Evolutionary conservation across 2,797 vertebrate species (phyloP).

Genomic region (Glyptemys insculpta): DNA sequence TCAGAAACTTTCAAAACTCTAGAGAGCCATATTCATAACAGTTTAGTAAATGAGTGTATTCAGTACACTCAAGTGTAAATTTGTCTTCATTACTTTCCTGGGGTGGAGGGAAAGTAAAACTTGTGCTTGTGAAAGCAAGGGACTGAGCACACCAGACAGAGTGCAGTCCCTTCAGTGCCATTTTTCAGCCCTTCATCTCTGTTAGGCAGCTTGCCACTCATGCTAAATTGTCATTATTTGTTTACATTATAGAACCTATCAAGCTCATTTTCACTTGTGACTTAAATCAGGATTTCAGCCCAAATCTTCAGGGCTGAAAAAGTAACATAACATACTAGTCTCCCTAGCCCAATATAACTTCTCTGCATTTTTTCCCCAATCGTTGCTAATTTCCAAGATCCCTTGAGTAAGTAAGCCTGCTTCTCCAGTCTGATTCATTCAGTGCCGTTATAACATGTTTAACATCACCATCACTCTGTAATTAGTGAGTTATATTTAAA

Average conservation of each 20-base stretch:
- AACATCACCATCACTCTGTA: background rate
- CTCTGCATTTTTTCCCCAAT: background rate
- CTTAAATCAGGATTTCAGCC: background rate
- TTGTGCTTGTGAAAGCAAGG: background rate
- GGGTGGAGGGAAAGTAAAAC: background rate
- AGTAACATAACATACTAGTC: background rate
- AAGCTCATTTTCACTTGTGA: background rate
- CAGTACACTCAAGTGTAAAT: fast-evolving
- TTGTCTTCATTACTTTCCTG: background rate
- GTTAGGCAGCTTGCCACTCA: background rate
- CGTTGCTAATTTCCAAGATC: background rate
- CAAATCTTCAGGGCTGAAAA: background rate
- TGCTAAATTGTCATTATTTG: background rate
- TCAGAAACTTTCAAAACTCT: background rate
- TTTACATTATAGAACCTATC: fast-evolving
- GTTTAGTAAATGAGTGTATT: fast-evolving
- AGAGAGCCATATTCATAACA: fast-evolving
- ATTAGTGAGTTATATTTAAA: slow-evolving; percentile 14
- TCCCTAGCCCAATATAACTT: background rate
- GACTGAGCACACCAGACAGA: fast-evolving
- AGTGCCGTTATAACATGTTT: background rate
- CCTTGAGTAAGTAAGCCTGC: background rate
- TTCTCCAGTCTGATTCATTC: slow-evolving; percentile 12
- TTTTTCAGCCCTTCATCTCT: background rate
- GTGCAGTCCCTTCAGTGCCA: fast-evolving